Percentiles rank a stretch among this genome's conserved stretches.
Conservation (phyloP, 2,113 vertebrate species). For the Synchiropus splendidus region DNA sequence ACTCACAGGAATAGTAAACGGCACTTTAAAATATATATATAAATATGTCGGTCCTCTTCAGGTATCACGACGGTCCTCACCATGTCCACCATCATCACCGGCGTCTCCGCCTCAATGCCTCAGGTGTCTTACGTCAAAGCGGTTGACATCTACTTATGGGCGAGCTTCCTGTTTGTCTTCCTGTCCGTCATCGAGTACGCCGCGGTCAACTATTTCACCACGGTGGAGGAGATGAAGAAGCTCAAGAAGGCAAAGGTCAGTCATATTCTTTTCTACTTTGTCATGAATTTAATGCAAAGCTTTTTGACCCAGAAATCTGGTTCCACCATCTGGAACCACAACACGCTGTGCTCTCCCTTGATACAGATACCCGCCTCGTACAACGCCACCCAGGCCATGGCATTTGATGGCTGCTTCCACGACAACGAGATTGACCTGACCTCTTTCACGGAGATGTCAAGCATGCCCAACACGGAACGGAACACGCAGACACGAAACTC, state of each 20-base stretch:
- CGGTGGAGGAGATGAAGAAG: slow-evolving; percentile 75
- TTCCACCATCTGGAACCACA: slow-evolving; percentile 4
- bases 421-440: slow-evolving; percentile 70
- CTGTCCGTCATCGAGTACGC: slow-evolving; percentile 85
- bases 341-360: slow-evolving; percentile 2
- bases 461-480: slow-evolving; percentile 54
- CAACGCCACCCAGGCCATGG: slow-evolving; percentile 75
- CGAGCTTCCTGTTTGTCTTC: slow-evolving; percentile 75
- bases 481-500: slow-evolving; percentile 51
- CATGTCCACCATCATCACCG: slow-evolving; percentile 85
- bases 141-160: slow-evolving; percentile 84
- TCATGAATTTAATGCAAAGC: slow-evolving; percentile 3
- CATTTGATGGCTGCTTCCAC: slow-evolving; percentile 80
- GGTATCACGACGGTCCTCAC: slow-evolving; percentile 85
- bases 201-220: slow-evolving; percentile 87
- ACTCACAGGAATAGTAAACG: too few relatives aligned
- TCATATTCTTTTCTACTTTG: not conserved
- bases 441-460: slow-evolving; percentile 46
- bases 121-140: slow-evolving; percentile 85
- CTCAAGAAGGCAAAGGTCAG: slow-evolving; percentile 49
- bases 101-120: slow-evolving; percentile 81
- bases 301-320: not conserved
- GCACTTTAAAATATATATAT: too few relatives aligned
- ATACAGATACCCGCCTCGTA: slow-evolving; percentile 70
- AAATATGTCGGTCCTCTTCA: slow-evolving; percentile 48